Evolutionary conservation across 2,797 vertebrate genomes (phyloP), one percentile per base, ranked within the genome.

Genomic region (Manis javanica): DNA sequence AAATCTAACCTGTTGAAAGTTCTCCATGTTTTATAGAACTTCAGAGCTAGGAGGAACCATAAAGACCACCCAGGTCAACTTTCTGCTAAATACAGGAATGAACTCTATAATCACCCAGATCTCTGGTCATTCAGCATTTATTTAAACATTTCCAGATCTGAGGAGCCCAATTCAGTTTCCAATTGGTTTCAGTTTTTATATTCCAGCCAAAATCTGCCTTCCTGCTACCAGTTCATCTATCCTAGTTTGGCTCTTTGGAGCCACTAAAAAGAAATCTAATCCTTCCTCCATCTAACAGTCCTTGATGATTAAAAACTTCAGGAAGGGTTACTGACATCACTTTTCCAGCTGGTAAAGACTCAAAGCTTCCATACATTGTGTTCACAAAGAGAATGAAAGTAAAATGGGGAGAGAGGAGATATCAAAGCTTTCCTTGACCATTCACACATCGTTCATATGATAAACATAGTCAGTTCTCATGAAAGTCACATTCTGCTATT

Each of bases 261-360:
- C 3, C 34, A 83, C 61, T 83, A 92, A 83, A 86, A 74, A 91
- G 9, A 97, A 97, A 92, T 87, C 18, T 79, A 96, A 96, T 84
- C 61, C 21, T 95, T 82, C 49, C 19, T 90, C n/a, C 24, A 77
- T 92, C 61, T 94, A 93, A 85, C 18, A 72, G 12, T 77, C 39
- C 26, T 37, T 96, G 49, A 63, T 37, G 7, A 78, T 85, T 90
- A 42, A 69, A 71, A 74, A 93, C 15, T 51, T 93, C 59, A 31
- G 49, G 72, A 94, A 92, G 14, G 19, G 23, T 34, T 24, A 90
- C 23, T 77, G 55, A 78, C 34, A 78, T 82, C 90, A 19, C 18
- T 23, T 92, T 87, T 39, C 26, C 23, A 97, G 13, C 12, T 92
- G 14, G 14, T 85, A 82, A 93, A 90, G 15, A 71, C 23, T 64